Conservation (phyloP, 2,797 vertebrate species). For the Rhyacichthys aspro region DNA sequence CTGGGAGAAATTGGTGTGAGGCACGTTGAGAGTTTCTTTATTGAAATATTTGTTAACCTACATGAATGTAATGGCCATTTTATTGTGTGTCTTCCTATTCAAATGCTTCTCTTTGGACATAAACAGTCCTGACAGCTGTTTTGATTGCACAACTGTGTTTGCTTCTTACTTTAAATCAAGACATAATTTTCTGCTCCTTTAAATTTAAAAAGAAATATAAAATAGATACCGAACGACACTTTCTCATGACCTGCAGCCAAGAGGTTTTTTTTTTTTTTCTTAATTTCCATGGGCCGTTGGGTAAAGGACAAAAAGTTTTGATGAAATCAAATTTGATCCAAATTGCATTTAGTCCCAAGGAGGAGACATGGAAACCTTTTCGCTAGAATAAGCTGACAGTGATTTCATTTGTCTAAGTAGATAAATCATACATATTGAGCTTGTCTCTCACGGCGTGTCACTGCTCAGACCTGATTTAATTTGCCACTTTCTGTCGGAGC, state of each 20-base stretch:
- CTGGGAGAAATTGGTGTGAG: too few species aligned
- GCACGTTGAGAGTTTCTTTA: too few species aligned
- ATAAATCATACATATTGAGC: conserved; percentile 87
- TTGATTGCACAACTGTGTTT: not conserved
- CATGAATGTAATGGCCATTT: too few species aligned
- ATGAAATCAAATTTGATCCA: conserved; percentile 77
- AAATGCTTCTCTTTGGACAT: not conserved
- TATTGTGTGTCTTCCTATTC: too few species aligned
- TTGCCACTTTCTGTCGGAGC: conserved; percentile 71
- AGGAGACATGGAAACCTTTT: conserved; percentile 79
- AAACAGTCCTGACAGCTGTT: not conserved
- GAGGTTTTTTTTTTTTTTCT: conserved; percentile 24
- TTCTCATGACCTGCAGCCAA: conserved; percentile 16
- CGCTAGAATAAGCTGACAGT: conserved; percentile 78
- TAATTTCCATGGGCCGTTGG: conserved; percentile 22
- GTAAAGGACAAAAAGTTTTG: conserved; percentile 40
- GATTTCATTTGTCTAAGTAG: conserved; percentile 89
- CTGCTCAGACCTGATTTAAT: conserved; percentile 84
- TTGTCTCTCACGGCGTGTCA: conserved; percentile 79
- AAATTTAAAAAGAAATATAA: not conserved
- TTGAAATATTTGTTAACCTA: too few species aligned
- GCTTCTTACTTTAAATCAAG: not conserved
- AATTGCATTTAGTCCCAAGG: conserved; percentile 78
- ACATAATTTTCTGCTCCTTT: conserved; percentile 14
- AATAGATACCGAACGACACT: conserved; percentile 3